Conservation (phyloP, 2,797 vertebrate genomes). For the Pogoniulus pusillus region DNA sequence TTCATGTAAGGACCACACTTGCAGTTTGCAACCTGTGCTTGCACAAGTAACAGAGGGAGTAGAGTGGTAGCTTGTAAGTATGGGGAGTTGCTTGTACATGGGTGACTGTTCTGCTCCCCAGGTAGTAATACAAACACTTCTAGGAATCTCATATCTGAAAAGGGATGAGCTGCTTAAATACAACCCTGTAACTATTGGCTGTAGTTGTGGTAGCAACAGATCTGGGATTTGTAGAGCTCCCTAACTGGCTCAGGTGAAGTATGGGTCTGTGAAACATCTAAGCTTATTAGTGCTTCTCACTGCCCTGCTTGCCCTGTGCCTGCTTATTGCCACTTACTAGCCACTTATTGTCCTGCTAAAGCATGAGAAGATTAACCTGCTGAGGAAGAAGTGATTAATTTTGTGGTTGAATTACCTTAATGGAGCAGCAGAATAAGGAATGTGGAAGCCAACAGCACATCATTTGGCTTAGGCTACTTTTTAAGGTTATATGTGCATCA, state of each 20-base stretch:
- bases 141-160: background rate
- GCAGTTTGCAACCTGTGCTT: background rate
- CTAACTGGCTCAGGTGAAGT: background rate
- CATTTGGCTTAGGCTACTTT: background rate
- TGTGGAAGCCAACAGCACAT: background rate
- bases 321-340: background rate
- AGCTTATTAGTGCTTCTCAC: background rate
- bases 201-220: background rate
- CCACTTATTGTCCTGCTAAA: background rate
- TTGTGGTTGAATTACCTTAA: background rate
- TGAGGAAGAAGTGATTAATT: background rate
- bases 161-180: background rate
- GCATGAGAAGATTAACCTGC: background rate
- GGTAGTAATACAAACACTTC: background rate
- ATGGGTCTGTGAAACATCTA: background rate
- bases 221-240: background rate
- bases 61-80: background rate
- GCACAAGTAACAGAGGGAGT: background rate
- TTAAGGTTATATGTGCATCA: background rate
- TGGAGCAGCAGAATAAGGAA: background rate
- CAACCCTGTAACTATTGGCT: background rate
- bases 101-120: background rate
- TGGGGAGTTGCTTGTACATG: accelerated
- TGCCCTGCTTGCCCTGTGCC: background rate
- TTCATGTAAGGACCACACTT: background rate